phyloP scores from a whole-genome alignment of 2,797 vertebrate genomes.

The Muscicapa comitata region DNA sequence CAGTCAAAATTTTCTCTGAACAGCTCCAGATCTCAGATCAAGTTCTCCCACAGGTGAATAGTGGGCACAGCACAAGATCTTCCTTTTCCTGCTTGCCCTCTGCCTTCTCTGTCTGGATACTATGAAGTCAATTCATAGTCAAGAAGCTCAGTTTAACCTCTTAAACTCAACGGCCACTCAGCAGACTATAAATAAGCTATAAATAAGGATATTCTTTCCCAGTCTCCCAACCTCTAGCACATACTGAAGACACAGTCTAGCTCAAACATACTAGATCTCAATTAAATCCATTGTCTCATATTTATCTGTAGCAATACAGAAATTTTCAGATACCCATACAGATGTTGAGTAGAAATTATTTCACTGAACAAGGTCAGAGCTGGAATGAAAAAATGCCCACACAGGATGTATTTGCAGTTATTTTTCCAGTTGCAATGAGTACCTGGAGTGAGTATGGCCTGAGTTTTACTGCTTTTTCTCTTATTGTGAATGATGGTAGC shows the following conservation, averaged over 20 bases:
- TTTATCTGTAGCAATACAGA: background rate
- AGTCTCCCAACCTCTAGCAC: background rate
- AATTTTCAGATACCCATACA: background rate
- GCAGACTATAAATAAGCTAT: background rate
- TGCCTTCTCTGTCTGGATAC: background rate
- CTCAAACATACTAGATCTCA: background rate
- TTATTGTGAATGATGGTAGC: background rate
- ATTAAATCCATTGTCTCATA: background rate
- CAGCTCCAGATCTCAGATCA: background rate
- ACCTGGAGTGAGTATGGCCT: background rate
- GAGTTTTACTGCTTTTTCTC: background rate
- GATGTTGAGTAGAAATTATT: background rate
- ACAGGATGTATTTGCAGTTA: background rate
- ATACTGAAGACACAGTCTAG: background rate
- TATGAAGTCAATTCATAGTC: background rate
- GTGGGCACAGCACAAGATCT: background rate
- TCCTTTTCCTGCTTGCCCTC: background rate
- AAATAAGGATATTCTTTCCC: background rate
- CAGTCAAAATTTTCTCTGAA: background rate
- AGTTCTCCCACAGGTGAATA: background rate
- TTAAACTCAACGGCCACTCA: background rate
- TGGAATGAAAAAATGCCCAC: background rate
- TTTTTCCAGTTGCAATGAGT: background rate
- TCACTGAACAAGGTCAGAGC: background rate
- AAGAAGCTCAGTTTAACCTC: background rate